Conservation (phyloP, 2,113 vertebrate genomes). For the Centrocercus urophasianus region DNA sequence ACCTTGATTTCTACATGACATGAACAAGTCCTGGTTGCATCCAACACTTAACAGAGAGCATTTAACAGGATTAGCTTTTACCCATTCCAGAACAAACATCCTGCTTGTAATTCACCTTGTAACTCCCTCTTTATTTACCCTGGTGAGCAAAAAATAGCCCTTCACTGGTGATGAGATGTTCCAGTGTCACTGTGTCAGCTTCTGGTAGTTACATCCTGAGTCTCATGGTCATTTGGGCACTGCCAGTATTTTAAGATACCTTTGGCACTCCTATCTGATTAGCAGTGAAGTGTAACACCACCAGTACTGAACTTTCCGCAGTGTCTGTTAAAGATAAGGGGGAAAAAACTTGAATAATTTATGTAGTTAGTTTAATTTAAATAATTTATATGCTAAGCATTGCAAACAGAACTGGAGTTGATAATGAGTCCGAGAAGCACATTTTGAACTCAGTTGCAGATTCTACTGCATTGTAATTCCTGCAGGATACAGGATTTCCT, state of each 20-base stretch:
- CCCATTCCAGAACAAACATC: background rate
- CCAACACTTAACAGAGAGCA: background rate
- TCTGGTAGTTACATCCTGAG: background rate
- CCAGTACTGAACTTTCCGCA: constrained; percentile 60
- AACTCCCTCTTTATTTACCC: background rate
- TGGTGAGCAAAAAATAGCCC: background rate
- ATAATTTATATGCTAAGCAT: constrained; percentile 76
- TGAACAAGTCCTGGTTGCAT: background rate
- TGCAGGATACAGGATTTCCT: constrained; percentile 45
- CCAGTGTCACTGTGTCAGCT: background rate
- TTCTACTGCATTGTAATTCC: constrained; percentile 58
- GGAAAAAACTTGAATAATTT: constrained; percentile 64
- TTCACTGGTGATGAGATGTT: background rate
- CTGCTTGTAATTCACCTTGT: background rate
- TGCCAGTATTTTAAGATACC: background rate
- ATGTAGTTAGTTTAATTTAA: constrained; percentile 75
- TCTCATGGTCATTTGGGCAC: constrained; percentile 6
- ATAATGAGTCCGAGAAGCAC: constrained; percentile 64
- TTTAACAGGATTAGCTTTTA: background rate
- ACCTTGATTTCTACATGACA: background rate
- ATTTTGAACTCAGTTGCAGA: constrained; percentile 66
- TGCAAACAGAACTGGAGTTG: constrained; percentile 71
- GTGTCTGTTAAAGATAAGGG: constrained; percentile 66
- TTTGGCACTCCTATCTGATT: constrained; percentile 46
- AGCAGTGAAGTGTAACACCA: constrained; percentile 40